Conservation (phyloP, 2,113 vertebrate species). For the Carettochelys insculpta region DNA sequence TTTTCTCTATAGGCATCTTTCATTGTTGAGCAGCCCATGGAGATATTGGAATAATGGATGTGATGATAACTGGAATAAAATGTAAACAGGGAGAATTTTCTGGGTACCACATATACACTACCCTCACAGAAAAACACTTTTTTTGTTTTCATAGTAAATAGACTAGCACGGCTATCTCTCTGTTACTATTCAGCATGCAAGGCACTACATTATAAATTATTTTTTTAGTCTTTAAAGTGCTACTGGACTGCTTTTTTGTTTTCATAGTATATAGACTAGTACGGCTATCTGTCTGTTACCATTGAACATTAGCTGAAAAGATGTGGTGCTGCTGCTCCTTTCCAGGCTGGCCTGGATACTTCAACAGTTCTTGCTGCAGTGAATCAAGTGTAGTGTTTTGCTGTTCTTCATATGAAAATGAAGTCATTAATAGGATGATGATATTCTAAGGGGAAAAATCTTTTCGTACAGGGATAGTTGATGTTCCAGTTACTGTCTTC, state of each 20-base stretch:
- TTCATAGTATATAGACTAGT: too few species aligned
- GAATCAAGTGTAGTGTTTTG: not conserved
- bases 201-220: too few species aligned
- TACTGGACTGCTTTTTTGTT: too few species aligned
- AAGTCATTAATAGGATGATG: not conserved
- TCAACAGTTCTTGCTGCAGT: not conserved
- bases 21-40: not conserved
- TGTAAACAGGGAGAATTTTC: not conserved
- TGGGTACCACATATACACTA: not conserved
- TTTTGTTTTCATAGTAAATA: too few species aligned
- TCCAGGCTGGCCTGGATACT: not conserved
- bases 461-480: not conserved
- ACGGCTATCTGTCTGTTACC: too few species aligned
- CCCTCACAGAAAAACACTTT: not conserved
- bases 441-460: not conserved
- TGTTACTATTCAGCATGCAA: too few species aligned
- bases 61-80: not conserved
- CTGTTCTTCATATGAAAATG: not conserved
- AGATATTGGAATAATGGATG: not conserved
- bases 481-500: not conserved
- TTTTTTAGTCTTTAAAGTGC: too few species aligned
- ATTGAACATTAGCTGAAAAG: not conserved
- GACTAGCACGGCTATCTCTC: too few species aligned
- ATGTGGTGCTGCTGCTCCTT: not conserved
- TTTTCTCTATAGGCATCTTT: not conserved